These are phyloP conservation scores for Melanotaenia trifasciata DNA, from an alignment of 2,797 vertebrate genomes.

Conservation along the genomic window DNA sequence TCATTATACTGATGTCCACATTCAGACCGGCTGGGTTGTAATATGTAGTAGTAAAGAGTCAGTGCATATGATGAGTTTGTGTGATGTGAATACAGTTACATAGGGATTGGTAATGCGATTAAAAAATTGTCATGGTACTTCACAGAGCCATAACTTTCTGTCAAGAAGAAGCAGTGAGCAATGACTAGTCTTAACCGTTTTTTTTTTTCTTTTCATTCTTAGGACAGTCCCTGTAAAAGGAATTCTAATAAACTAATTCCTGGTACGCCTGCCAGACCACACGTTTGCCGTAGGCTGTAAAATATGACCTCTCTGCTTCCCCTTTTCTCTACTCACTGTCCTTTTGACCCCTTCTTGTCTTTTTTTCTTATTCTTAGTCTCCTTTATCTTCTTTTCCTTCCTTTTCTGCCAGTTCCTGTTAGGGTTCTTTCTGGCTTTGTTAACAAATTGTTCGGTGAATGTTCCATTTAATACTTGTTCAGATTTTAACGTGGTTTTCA, in stretches of 20 bases:
- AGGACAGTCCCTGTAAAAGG: slow-evolving; percentile 57
- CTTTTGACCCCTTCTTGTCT: slow-evolving; percentile 41
- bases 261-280: slow-evolving; percentile 60
- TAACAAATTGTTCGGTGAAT: neutral
- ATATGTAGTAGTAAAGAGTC: neutral
- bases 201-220: slow-evolving; percentile 5
- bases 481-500: slow-evolving; percentile 14
- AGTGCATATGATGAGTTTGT: too few relatives aligned
- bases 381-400: slow-evolving; percentile 23
- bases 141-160: slow-evolving; percentile 9
- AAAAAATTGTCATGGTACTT: slow-evolving; percentile 11
- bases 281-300: slow-evolving; percentile 65
- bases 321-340: slow-evolving; percentile 40
- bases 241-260: slow-evolving; percentile 68
- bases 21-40: too few relatives aligned
- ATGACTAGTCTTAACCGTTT: slow-evolving; percentile 44
- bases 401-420: slow-evolving; percentile 25
- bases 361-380: slow-evolving; percentile 2
- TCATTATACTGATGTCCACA: too few relatives aligned
- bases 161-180: slow-evolving; percentile 17
- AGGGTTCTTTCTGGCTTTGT: slow-evolving; percentile 15
- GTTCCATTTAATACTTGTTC: slow-evolving; percentile 12
- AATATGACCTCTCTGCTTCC: slow-evolving; percentile 58
- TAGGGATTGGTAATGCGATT: neutral
- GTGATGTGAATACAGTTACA: slow-evolving; percentile 16